These are phyloP conservation scores for Cromileptes altivelis DNA, from an alignment of 2,113 vertebrate species.

Conservation along the genomic window DNA sequence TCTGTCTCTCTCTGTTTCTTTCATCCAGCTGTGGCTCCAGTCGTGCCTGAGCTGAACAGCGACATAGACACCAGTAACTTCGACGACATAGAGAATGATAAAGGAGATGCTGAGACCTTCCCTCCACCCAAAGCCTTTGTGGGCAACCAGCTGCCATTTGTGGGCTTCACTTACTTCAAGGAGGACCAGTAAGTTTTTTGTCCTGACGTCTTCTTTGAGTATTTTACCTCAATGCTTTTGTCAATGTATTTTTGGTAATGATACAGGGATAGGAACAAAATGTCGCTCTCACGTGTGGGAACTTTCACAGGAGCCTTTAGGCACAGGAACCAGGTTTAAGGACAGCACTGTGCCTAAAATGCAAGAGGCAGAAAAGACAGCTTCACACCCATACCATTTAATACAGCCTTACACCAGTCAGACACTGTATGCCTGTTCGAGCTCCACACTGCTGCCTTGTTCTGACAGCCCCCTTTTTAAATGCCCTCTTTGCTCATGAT, in stretches of 20 bases:
- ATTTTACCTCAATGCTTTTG: neutral
- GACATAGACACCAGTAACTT: constrained; percentile 98
- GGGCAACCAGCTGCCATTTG: constrained; percentile 97
- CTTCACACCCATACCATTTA: constrained; percentile 56
- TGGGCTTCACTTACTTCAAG: constrained; percentile 97
- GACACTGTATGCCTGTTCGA: constrained; percentile 73
- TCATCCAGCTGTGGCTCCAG: constrained; percentile 93
- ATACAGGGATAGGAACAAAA: neutral
- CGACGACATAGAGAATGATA: constrained; percentile 96
- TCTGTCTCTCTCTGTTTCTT: constrained; percentile 44
- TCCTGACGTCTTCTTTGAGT: constrained; percentile 16
- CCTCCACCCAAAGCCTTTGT: constrained; percentile 95
- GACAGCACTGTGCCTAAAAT: constrained; percentile 27
- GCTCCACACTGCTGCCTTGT: constrained; percentile 78
- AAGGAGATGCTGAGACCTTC: constrained; percentile 93
- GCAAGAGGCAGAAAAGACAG: constrained; percentile 12
- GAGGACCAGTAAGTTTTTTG: constrained; percentile 92
- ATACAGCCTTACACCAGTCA: constrained; percentile 40
- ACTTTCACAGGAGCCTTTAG: neutral
- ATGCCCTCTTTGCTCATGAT: constrained; percentile 22
- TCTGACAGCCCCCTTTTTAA: constrained; percentile 52
- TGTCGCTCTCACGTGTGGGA: neutral
- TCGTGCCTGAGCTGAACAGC: constrained; percentile 95
- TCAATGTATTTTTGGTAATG: neutral
- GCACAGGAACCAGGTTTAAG: constrained; percentile 35